A percentile compares a stretch with the other conserved stretches of the same genome.
These are phyloP conservation scores for Hyperopisus bebe DNA, from an alignment of 2,113 vertebrate species.

Conservation along the genomic window DNA sequence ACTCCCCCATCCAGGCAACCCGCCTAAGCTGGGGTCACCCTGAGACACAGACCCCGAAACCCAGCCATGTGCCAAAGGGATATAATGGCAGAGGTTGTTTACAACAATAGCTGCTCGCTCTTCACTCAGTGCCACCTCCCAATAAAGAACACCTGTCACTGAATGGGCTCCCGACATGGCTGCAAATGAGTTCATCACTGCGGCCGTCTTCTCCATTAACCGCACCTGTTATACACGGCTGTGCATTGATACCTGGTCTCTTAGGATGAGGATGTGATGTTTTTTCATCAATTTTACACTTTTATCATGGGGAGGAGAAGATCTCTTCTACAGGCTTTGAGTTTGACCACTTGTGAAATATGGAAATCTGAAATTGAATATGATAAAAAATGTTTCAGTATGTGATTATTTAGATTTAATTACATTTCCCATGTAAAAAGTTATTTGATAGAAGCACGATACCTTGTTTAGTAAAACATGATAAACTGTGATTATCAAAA, in stretches of 20 bases:
- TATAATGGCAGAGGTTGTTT: not conserved
- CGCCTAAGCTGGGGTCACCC: not conserved
- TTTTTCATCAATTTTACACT: not conserved
- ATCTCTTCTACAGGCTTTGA: not conserved
- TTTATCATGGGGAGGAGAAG: not conserved
- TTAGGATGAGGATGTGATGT: not conserved
- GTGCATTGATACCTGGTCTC: not conserved
- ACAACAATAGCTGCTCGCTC: not conserved
- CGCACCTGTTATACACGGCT: constrained; percentile 16
- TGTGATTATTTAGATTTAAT: not conserved
- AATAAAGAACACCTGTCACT: constrained; percentile 24
- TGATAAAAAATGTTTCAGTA: not conserved
- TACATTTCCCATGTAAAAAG: not conserved
- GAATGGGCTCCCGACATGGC: not conserved
- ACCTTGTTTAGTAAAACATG: not conserved
- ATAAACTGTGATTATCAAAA: not conserved
- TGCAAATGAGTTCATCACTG: constrained; percentile 15
- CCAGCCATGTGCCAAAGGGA: not conserved
- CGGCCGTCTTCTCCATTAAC: constrained; percentile 22
- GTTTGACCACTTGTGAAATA: not conserved
- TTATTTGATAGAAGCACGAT: not conserved
- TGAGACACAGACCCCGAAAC: not conserved
- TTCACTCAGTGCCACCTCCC: not conserved
- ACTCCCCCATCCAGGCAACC: not conserved
- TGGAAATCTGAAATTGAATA: not conserved